Evolutionary conservation across 2,113 vertebrate species (phyloP).

Genomic region (Vulpes vulpes): DNA sequence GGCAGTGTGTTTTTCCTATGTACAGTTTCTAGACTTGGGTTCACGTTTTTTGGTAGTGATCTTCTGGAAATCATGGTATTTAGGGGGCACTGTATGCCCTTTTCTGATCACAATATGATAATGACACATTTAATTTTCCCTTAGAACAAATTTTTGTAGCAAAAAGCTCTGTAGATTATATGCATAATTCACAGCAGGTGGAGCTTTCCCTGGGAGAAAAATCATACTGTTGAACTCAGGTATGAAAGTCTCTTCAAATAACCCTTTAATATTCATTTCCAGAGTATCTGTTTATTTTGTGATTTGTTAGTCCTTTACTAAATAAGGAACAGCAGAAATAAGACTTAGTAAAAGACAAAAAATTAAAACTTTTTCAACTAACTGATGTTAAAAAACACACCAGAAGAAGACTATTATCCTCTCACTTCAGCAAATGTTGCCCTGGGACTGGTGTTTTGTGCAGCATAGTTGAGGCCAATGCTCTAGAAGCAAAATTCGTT

Average conservation of each 20-base stretch:
- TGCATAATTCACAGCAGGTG: not conserved
- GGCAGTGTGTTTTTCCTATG: not conserved
- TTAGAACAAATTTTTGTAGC: conserved; percentile 34
- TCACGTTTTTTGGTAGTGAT: not conserved
- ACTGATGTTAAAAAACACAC: conserved; percentile 12
- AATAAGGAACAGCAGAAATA: not conserved
- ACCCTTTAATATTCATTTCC: conserved; percentile 47
- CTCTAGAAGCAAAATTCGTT: not conserved
- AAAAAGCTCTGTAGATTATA: not conserved
- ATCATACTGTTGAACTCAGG: not conserved
- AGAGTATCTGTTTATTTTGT: conserved; percentile 40
- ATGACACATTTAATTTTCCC: conserved; percentile 7
- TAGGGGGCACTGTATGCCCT: not conserved
- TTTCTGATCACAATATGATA: not conserved
- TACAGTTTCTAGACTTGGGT: not conserved
- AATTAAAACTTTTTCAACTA: not conserved
- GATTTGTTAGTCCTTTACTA: conserved; percentile 20
- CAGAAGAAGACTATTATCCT: not conserved
- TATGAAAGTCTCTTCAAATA: not conserved
- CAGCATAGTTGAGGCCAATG: not conserved
- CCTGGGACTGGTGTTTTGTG: not conserved
- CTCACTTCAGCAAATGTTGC: not conserved
- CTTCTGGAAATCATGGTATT: not conserved
- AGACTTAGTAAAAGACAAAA: conserved; percentile 4
- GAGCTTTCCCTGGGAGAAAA: not conserved